Conservation (phyloP, 2,113 vertebrate species). For the Malurus cyaneus region DNA sequence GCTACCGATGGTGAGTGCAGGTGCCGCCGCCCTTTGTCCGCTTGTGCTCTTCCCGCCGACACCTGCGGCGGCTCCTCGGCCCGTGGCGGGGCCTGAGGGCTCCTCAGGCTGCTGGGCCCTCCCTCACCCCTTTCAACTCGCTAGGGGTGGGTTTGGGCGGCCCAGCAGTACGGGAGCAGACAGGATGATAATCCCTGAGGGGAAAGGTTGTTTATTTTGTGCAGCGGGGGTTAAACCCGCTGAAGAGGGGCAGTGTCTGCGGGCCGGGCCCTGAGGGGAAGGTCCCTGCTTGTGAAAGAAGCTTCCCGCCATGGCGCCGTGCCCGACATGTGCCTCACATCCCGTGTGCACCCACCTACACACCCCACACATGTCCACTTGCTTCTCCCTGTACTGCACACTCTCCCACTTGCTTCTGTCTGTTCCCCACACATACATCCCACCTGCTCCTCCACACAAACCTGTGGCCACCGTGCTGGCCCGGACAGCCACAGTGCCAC, state of each 20-base stretch:
- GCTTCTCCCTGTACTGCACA: background rate
- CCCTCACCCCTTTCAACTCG: background rate
- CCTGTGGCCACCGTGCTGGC: background rate
- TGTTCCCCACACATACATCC: too few species aligned
- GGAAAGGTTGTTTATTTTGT: background rate
- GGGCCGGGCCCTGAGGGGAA: background rate
- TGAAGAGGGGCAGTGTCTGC: background rate
- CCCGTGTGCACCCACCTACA: background rate
- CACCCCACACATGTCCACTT: background rate
- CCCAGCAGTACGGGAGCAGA: background rate
- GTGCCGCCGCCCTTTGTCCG: background rate
- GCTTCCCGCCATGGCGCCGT: background rate
- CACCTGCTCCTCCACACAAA: accelerated
- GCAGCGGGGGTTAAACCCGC: background rate
- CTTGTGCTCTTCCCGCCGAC: background rate
- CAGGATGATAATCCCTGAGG: background rate
- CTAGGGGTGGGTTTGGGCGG: background rate
- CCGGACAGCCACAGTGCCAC: accelerated
- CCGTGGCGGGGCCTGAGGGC: background rate
- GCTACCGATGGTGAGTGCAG: slow-evolving; percentile 92
- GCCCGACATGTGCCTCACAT: background rate
- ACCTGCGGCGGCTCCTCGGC: background rate
- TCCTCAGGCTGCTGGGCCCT: background rate
- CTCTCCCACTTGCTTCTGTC: accelerated
- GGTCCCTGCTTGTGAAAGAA: background rate